Conservation (phyloP, 2,797 vertebrate genomes). For the Otus scops region DNA sequence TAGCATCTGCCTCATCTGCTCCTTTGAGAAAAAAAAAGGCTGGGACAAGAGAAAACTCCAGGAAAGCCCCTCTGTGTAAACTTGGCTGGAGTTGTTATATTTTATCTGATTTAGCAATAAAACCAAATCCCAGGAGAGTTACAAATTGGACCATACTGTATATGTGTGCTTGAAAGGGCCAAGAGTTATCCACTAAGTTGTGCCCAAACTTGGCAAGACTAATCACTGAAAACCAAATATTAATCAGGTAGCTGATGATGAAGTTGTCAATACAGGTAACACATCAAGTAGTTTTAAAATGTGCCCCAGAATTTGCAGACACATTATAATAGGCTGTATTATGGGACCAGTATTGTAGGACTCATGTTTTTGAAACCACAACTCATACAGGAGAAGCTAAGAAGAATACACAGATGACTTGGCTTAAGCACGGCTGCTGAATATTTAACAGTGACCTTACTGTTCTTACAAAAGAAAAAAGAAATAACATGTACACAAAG, state of each 20-base stretch:
- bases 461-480: neutral
- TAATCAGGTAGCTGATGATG: neutral
- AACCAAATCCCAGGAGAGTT: neutral
- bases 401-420: neutral
- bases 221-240: neutral
- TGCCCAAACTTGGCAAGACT: neutral
- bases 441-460: neutral
- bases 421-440: neutral
- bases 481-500: rapidly evolving
- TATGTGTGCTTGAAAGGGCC: neutral
- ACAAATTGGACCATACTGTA: neutral
- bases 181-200: neutral
- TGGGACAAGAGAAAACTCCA: neutral
- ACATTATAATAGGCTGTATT: neutral
- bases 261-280: neutral
- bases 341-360: neutral
- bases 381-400: neutral
- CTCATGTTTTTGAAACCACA: neutral
- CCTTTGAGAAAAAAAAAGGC: neutral
- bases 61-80: neutral
- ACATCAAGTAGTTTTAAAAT: neutral
- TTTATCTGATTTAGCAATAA: neutral
- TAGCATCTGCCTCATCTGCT: neutral
- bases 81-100: neutral
- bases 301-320: neutral